Percentiles rank a stretch among this genome's conserved stretches.
Conservation (phyloP, 2,113 vertebrate species). For the Carassius auratus region DNA sequence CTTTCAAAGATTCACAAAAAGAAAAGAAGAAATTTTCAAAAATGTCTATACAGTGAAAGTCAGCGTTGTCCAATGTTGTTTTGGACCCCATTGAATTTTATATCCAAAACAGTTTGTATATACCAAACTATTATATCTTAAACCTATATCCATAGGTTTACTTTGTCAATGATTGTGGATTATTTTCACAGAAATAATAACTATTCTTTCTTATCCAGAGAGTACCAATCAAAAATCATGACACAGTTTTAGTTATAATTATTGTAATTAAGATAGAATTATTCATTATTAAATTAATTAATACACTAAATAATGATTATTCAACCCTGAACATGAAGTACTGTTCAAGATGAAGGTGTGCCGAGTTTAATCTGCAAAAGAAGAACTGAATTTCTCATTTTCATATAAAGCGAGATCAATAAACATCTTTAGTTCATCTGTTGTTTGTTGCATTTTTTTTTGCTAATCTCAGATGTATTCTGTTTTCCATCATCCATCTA, state of each 20-base stretch:
- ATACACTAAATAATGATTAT: neutral
- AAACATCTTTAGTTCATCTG: neutral
- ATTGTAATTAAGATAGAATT: neutral
- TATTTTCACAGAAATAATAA: slow-evolving; percentile 6
- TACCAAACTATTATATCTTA: too few species aligned
- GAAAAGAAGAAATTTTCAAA: too few species aligned
- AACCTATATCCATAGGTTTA: neutral
- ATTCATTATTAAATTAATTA: neutral
- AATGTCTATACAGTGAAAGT: too few species aligned
- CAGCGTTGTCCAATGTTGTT: too few species aligned
- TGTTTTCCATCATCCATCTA: neutral
- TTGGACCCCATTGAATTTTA: neutral
- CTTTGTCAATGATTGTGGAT: neutral
- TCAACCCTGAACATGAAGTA: neutral
- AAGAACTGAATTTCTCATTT: neutral
- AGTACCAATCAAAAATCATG: neutral
- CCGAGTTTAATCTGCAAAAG: neutral
- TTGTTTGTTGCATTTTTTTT: neutral
- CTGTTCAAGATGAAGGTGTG: neutral
- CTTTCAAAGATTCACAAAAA: too few species aligned
- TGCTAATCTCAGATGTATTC: neutral
- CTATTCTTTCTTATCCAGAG: neutral
- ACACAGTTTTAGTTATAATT: neutral
- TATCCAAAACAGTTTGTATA: neutral
- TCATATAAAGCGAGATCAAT: neutral